Conservation (phyloP, 2,113 vertebrate genomes). For the Ornithorhynchus anatinus region DNA sequence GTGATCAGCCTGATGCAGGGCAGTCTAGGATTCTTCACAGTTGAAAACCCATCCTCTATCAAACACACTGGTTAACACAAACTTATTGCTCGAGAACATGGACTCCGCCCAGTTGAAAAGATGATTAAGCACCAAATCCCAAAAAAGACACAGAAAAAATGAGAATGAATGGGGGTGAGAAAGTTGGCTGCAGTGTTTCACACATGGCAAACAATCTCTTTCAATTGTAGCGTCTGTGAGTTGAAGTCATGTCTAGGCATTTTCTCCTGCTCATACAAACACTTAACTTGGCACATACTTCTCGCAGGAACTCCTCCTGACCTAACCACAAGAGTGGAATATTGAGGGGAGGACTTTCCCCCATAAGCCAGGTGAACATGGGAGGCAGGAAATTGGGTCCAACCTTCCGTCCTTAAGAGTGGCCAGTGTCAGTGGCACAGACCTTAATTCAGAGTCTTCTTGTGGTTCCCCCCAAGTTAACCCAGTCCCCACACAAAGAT, state of each 20-base stretch:
- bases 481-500: constrained; percentile 36
- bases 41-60: too few relatives aligned
- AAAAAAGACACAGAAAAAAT: constrained; percentile 4
- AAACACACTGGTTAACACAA: too few relatives aligned
- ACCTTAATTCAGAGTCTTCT: constrained; percentile 44
- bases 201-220: too few relatives aligned
- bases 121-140: too few relatives aligned
- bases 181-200: too few relatives aligned
- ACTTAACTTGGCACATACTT: constrained; percentile 64
- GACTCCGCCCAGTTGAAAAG: too few relatives aligned
- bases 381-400: too few relatives aligned
- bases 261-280: constrained; percentile 63
- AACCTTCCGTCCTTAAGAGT: constrained; percentile 40
- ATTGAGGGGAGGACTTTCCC: constrained; percentile 42
- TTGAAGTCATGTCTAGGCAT: too few relatives aligned
- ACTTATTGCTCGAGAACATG: too few relatives aligned
- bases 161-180: constrained; percentile 7
- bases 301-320: constrained; percentile 37
- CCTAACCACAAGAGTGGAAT: constrained; percentile 51
- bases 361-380: constrained; percentile 35
- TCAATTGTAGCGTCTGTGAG: too few relatives aligned
- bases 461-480: constrained; percentile 53
- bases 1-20: too few relatives aligned
- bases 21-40: too few relatives aligned
- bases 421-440: constrained; percentile 54